Conservation (phyloP, 2,888 invertebrate genomes). For the Leptarthrus brevirostris region DNA sequence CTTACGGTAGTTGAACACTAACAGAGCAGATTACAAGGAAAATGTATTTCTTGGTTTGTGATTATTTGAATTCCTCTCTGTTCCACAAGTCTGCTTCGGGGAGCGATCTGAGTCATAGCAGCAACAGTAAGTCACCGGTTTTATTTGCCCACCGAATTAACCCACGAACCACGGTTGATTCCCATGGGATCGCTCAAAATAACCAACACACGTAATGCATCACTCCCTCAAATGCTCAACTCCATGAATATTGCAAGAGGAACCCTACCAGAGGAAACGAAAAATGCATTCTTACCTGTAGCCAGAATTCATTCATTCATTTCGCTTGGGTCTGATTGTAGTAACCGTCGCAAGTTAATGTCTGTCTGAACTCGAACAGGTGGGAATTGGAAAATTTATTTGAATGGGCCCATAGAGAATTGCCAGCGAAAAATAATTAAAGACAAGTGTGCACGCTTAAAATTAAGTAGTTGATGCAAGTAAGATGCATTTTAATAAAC, state of each 20-base stretch:
- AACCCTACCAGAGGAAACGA: constrained; percentile 19
- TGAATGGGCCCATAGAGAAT: constrained; percentile 4
- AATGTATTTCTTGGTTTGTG: constrained; percentile 10
- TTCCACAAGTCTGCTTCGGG: neutral
- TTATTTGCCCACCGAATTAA: constrained; percentile 1
- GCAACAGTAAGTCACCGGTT: constrained; percentile 26
- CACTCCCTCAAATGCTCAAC: neutral
- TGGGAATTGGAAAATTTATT: constrained; percentile 29
- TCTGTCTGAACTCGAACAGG: neutral
- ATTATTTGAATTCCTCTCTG: neutral
- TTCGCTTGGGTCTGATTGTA: neutral
- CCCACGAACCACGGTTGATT: neutral
- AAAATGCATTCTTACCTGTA: constrained; percentile 17
- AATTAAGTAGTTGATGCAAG: no score
- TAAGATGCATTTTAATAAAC: no score
- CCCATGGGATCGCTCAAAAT: neutral
- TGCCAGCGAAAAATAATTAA: constrained; percentile 16
- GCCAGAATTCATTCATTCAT: constrained; percentile 36
- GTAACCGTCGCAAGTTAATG: neutral
- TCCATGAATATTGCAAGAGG: neutral
- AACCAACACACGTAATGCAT: no score
- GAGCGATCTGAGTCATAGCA: constrained; percentile 5
- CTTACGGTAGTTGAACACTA: neutral
- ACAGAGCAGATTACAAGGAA: constrained; percentile 26
- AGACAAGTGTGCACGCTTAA: no score